These are phyloP conservation scores for Heliconius hortense DNA, from an alignment of 2,888 invertebrate species.

Conservation along the genomic window DNA sequence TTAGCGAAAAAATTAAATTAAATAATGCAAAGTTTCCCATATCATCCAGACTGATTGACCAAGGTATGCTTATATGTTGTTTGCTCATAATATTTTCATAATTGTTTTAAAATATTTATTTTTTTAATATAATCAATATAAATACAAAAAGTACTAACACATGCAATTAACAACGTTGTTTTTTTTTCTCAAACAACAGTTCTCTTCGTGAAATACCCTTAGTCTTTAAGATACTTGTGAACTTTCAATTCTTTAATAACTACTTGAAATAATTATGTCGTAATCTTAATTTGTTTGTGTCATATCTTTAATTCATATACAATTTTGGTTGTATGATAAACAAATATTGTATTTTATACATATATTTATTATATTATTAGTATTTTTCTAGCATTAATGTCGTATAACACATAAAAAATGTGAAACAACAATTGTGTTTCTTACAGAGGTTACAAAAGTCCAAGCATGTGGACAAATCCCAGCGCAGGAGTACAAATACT, in stretches of 20 bases:
- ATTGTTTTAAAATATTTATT: not conserved
- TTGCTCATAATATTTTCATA: not conserved
- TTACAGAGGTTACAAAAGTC: slow-evolving; percentile 88
- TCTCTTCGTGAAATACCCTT: not conserved
- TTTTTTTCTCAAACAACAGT: not conserved
- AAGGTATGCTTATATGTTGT: slow-evolving; percentile 77
- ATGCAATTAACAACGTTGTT: not conserved
- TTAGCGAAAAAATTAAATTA: no score
- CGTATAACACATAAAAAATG: no score
- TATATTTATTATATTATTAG: no score
- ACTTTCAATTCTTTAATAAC: not conserved
- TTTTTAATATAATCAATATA: not conserved
- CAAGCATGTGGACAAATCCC: slow-evolving; percentile 86
- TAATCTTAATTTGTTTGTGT: no score
- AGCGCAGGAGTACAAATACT: slow-evolving; percentile 85
- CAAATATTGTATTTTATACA: no score
- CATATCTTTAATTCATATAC: no score
- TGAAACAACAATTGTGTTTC: not conserved
- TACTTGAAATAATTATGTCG: no score
- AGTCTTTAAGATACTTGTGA: not conserved
- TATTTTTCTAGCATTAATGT: no score
- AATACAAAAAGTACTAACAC: not conserved
- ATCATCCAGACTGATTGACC: slow-evolving; percentile 87
- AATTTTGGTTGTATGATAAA: no score
- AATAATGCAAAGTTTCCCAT: no score